Conservation (phyloP, 2,888 invertebrate species). For the Oligia latruncula region DNA sequence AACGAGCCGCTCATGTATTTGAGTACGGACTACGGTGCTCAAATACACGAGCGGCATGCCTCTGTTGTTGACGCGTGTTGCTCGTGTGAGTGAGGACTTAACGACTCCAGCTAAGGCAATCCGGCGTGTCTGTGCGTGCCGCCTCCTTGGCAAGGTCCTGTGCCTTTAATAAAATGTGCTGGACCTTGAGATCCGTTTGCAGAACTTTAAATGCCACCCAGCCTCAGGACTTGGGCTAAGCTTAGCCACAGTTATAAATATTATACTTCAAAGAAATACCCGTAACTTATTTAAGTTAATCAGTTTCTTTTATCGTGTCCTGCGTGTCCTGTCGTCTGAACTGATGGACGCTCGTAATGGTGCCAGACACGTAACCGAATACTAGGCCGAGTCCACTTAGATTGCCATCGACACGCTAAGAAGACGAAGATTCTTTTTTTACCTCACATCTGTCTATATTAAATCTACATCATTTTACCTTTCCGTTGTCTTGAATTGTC, state of each 20-base stretch:
- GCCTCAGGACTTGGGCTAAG: neutral
- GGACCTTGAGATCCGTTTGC: neutral
- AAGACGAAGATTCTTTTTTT: neutral
- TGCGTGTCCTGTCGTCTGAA: too few relatives aligned
- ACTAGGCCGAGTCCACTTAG: too few relatives aligned
- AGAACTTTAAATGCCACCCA: neutral
- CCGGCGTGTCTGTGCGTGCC: neutral
- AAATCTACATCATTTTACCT: conserved; percentile 31
- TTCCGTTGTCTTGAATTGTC: conserved; percentile 19
- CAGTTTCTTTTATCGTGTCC: neutral
- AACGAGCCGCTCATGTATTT: too few relatives aligned
- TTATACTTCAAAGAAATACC: neutral
- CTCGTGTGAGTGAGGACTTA: too few relatives aligned
- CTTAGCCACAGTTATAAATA: neutral
- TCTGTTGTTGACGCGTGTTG: too few relatives aligned
- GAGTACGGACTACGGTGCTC: too few relatives aligned
- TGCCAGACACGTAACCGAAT: too few relatives aligned
- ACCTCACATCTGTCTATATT: conserved; percentile 22
- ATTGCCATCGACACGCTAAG: too few relatives aligned
- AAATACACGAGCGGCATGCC: too few relatives aligned
- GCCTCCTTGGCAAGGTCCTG: too few relatives aligned
- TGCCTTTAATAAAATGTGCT: neutral
- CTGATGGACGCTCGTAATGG: too few relatives aligned
- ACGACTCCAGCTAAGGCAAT: neutral
- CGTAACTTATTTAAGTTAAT: neutral